phyloP scores from a whole-genome alignment of 2,113 vertebrate genomes.

The Mesitornis unicolor region DNA sequence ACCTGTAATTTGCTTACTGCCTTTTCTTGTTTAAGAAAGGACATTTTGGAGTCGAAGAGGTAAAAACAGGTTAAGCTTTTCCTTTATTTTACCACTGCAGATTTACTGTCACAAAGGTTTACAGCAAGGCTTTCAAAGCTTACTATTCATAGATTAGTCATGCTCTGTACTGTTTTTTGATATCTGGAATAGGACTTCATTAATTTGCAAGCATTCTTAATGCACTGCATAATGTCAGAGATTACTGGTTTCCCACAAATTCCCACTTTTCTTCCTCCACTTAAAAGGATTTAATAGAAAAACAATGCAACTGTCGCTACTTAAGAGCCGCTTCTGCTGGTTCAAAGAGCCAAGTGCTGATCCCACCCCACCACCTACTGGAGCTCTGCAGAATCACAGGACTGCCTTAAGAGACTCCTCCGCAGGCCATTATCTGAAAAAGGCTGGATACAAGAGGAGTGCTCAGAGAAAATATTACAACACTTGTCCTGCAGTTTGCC shows the following conservation, averaged over 20 bases:
- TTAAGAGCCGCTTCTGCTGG: background rate
- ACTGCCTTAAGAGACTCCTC: background rate
- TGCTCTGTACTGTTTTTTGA: background rate
- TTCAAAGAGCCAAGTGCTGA: background rate
- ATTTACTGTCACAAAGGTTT: background rate
- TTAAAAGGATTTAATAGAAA: background rate
- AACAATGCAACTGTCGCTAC: background rate
- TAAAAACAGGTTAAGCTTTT: background rate
- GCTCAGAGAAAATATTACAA: background rate
- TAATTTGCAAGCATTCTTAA: slow-evolving; percentile 16
- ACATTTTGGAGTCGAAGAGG: background rate
- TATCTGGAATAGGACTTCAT: background rate
- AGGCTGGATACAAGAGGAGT: background rate
- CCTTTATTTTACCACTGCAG: background rate
- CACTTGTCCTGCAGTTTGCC: background rate
- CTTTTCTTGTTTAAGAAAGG: background rate
- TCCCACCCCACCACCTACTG: slow-evolving; percentile 55
- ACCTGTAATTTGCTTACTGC: background rate
- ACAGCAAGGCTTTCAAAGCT: background rate
- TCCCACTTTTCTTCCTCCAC: background rate
- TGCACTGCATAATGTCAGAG: background rate
- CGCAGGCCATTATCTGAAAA: rapidly evolving
- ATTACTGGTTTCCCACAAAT: background rate
- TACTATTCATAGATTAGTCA: background rate
- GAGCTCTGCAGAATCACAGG: slow-evolving; percentile 4